Evolutionary conservation across 92 coral and sea anemone genomes (phyloP).

Genomic region (Pocillopora grandis): DNA sequence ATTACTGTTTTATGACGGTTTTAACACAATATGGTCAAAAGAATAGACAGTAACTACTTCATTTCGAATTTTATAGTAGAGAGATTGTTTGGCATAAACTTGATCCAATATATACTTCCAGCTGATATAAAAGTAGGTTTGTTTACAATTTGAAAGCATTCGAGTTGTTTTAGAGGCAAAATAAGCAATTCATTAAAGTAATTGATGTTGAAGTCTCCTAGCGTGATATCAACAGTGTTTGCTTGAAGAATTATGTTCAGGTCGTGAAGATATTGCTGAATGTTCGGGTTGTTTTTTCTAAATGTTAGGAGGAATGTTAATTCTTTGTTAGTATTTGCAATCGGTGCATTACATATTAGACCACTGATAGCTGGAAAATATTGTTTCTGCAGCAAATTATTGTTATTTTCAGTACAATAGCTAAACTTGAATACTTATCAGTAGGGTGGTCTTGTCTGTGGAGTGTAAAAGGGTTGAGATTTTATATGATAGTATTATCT

Average conservation of each 20-base stretch:
- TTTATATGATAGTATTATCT: conserved; percentile 42
- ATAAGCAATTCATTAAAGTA: conserved; percentile 22
- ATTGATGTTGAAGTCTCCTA: too few relatives aligned
- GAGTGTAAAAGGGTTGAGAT: conserved; percentile 40
- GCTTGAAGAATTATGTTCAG: conserved; percentile 10
- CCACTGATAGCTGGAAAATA: conserved; percentile 15
- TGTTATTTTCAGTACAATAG: conserved; percentile 31
- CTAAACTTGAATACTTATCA: conserved; percentile 49
- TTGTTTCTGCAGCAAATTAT: conserved; percentile 3
- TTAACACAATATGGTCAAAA: conserved; percentile 48
- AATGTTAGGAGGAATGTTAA: conserved; percentile 37
- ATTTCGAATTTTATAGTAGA: conserved; percentile 23
- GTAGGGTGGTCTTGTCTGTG: conserved; percentile 53
- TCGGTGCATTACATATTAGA: neutral
- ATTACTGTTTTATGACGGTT: conserved; percentile 14
- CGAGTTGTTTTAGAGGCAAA: conserved; percentile 20
- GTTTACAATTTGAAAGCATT: conserved; percentile 43
- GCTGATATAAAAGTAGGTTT: conserved; percentile 46
- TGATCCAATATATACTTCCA: conserved; percentile 53
- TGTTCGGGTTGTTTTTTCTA: conserved; percentile 37
- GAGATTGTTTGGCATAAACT: conserved; percentile 35
- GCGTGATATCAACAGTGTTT: conserved; percentile 20
- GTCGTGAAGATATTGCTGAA: conserved; percentile 20
- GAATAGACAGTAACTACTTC: conserved; percentile 36
- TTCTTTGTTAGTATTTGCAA: conserved; percentile 8